These are phyloP conservation scores for Harpalus rufipes DNA, from an alignment of 2,888 invertebrate species.

Conservation along the genomic window DNA sequence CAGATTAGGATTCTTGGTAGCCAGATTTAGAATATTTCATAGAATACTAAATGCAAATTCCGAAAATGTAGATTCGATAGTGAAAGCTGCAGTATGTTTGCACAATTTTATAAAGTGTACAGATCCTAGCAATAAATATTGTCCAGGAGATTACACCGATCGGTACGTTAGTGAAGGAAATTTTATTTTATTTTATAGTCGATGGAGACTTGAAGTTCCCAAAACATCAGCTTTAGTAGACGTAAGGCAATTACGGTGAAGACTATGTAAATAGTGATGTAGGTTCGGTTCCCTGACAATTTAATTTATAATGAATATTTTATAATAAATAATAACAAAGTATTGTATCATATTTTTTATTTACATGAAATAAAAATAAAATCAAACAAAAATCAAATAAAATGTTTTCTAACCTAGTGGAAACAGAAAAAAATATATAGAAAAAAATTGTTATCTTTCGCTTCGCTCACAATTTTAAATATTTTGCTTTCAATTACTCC, in stretches of 20 bases:
- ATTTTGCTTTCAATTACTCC: too few relatives aligned
- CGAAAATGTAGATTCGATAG: slow-evolving; percentile 12
- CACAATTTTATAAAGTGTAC: slow-evolving; percentile 43
- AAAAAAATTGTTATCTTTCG: too few relatives aligned
- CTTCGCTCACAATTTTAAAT: too few relatives aligned
- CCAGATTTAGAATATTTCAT: slow-evolving; percentile 27
- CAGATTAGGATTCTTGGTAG: slow-evolving; percentile 28
- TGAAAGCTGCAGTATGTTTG: neutral
- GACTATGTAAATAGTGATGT: neutral
- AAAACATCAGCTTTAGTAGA: neutral
- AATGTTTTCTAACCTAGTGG: too few relatives aligned
- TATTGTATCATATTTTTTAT: too few relatives aligned
- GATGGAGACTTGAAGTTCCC: neutral
- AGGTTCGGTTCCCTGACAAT: slow-evolving; percentile 10
- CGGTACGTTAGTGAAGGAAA: neutral
- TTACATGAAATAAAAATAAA: too few relatives aligned
- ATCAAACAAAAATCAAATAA: too few relatives aligned
- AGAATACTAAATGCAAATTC: neutral
- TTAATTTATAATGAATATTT: neutral
- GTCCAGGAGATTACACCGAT: neutral
- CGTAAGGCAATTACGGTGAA: neutral
- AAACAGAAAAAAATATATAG: too few relatives aligned
- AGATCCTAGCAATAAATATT: neutral
- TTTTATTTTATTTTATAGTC: neutral
- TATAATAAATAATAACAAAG: too few relatives aligned